Percentiles rank a stretch among this genome's conserved stretches.
These are phyloP conservation scores for Melitaea cinxia DNA, from an alignment of 1,140 invertebrate species.

Conservation along the genomic window DNA sequence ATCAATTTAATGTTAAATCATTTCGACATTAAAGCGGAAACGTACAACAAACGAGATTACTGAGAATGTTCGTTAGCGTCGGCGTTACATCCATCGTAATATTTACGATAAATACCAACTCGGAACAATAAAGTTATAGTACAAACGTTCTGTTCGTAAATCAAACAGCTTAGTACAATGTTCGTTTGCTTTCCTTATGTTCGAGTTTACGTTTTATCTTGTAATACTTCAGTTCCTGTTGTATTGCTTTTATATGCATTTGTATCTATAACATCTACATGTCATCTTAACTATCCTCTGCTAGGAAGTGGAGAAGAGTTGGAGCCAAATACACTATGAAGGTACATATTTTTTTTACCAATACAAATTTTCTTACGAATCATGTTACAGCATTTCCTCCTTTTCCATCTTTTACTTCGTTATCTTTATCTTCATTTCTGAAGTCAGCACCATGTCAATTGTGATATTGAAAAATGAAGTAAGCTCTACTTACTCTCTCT, in stretches of 20 bases:
- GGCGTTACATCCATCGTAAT: conserved; percentile 16
- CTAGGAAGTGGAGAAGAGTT: too few relatives aligned
- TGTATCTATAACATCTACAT: background rate
- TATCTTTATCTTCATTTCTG: too few relatives aligned
- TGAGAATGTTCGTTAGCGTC: conserved; percentile 10
- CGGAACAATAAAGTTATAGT: conserved; percentile 15
- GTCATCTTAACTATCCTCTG: background rate
- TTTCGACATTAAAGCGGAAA: conserved; percentile 7
- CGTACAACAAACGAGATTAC: conserved; percentile 9
- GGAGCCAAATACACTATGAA: too few relatives aligned
- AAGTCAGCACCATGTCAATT: too few relatives aligned
- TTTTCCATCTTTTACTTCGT: too few relatives aligned
- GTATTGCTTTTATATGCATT: background rate
- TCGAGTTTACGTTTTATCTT: background rate
- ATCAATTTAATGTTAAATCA: conserved; percentile 1
- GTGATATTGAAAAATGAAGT: too few relatives aligned
- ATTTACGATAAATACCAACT: conserved; percentile 15
- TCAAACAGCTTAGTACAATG: background rate
- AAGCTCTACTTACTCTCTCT: too few relatives aligned
- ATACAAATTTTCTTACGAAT: too few relatives aligned
- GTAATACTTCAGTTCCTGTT: background rate
- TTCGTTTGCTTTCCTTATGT: background rate
- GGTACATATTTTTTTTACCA: too few relatives aligned
- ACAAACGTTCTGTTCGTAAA: conserved; percentile 18
- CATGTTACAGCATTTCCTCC: too few relatives aligned